These are phyloP conservation scores for Reticulitermes speratus DNA, from an alignment of 1,140 invertebrate genomes.

Conservation along the genomic window DNA sequence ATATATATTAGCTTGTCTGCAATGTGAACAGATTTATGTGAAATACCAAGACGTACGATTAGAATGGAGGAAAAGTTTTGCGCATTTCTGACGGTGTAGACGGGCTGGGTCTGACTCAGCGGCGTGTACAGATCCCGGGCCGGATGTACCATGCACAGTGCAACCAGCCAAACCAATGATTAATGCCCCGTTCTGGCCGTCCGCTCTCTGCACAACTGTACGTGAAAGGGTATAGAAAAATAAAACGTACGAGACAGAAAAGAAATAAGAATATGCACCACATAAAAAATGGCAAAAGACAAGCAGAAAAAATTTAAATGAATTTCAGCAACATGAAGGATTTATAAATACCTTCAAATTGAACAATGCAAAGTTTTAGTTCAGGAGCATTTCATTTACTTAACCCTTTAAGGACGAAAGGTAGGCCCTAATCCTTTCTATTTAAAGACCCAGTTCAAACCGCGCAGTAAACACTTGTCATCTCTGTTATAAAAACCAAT, in stretches of 20 bases:
- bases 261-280: neutral
- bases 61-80: no score
- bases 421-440: no score
- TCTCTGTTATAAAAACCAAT: no score
- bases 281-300: neutral
- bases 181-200: neutral
- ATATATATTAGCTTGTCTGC: no score
- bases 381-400: no score
- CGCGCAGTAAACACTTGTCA: no score
- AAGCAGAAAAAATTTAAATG: neutral
- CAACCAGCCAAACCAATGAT: conserved; percentile 13
- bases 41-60: no score
- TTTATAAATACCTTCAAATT: no score
- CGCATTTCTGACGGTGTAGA: neutral
- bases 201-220: neutral
- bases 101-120: neutral
- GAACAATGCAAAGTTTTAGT: no score
- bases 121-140: neutral
- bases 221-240: neutral
- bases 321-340: neutral
- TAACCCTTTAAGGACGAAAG: no score
- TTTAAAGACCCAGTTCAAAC: no score
- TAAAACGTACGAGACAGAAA: neutral
- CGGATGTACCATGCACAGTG: neutral
- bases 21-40: no score